These are phyloP conservation scores for Heloderma charlesbogerti DNA, from an alignment of 2,113 vertebrate species.

Conservation along the genomic window DNA sequence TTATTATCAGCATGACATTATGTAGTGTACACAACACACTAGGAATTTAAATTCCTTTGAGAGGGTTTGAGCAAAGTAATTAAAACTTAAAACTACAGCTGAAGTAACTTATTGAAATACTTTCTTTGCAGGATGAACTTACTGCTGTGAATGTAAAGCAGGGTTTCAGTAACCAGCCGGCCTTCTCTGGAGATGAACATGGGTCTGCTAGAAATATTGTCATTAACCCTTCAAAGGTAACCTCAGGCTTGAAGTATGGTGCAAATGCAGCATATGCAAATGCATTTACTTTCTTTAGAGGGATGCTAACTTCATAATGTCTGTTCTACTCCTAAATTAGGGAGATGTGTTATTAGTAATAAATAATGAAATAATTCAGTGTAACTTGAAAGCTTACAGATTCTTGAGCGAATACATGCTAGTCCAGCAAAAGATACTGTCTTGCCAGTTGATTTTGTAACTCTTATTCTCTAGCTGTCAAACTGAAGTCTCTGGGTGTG, in stretches of 20 bases:
- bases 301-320: not conserved
- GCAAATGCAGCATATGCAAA: no score
- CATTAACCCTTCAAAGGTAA: conserved; percentile 82
- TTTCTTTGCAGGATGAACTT: conserved; percentile 78
- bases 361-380: no score
- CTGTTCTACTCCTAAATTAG: not conserved
- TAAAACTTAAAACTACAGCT: not conserved
- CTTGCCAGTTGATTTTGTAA: not conserved
- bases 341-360: no score
- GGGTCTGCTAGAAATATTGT: conserved; percentile 81
- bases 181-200: conserved; percentile 82
- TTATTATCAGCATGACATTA: not conserved
- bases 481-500: not conserved
- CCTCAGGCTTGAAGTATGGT: not conserved
- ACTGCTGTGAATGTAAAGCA: conserved; percentile 83
- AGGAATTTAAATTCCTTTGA: not conserved
- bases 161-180: conserved; percentile 82
- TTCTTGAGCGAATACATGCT: not conserved
- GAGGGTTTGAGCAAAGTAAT: not conserved
- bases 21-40: not conserved
- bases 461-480: not conserved
- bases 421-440: not conserved
- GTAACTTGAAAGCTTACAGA: not conserved
- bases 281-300: not conserved
- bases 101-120: conserved; percentile 18